phyloP scores from a whole-genome alignment of 2,888 invertebrate species.

The Scaptomyza polygonia region DNA sequence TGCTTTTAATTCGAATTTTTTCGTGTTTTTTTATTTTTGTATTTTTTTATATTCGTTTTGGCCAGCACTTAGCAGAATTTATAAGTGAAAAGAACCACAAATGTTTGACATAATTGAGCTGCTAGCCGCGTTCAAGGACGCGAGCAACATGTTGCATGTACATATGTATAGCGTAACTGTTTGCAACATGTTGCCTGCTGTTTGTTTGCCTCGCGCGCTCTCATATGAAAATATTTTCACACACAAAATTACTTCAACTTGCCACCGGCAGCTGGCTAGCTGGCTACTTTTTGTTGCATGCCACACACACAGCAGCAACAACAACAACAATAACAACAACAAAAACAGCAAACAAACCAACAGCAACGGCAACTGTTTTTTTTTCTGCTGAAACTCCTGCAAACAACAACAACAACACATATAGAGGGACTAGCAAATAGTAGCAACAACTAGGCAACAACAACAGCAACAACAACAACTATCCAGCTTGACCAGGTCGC shows the following conservation, averaged over 20 bases:
- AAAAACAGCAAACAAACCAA: constrained; percentile 31
- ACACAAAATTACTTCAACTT: constrained; percentile 80
- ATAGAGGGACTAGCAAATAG: constrained; percentile 47
- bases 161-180: constrained; percentile 15
- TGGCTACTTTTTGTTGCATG: constrained; percentile 57
- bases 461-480: neutral
- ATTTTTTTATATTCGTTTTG: neutral
- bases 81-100: constrained; percentile 50
- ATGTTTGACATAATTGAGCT: constrained; percentile 60
- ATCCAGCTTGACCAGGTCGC: constrained; percentile 76
- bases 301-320: constrained; percentile 64
- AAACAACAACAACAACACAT: constrained; percentile 55
- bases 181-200: constrained; percentile 50
- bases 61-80: constrained; percentile 52
- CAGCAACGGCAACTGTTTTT: constrained; percentile 49
- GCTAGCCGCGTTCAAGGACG: constrained; percentile 42
- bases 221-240: constrained; percentile 78
- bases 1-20: constrained; percentile 67
- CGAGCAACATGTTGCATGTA: constrained; percentile 46
- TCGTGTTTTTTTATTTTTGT: constrained; percentile 14
- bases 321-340: constrained; percentile 41
- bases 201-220: constrained; percentile 31
- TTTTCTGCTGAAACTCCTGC: constrained; percentile 36
- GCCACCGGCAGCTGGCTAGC: constrained; percentile 49
- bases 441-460: constrained; percentile 39